Evolutionary conservation across 2,113 vertebrate species (phyloP).

Genomic region (Epinephelus moara): DNA sequence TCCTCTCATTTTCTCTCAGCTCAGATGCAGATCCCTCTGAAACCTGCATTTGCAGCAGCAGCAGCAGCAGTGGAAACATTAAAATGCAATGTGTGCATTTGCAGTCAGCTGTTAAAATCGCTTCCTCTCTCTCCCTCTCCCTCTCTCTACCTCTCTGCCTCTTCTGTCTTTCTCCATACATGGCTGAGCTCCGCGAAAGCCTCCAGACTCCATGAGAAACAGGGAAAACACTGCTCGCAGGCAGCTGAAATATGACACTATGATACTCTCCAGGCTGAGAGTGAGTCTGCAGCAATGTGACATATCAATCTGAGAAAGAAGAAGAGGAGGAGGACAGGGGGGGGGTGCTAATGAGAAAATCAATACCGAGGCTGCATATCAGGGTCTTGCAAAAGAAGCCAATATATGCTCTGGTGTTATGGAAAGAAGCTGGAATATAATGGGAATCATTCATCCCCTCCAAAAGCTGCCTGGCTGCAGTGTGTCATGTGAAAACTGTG

Average conservation of each 20-base stretch:
- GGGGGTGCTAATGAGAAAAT: slow-evolving; percentile 58
- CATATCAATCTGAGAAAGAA: slow-evolving; percentile 62
- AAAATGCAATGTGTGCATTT: slow-evolving; percentile 52
- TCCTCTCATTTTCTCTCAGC: neutral
- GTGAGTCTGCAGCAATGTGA: slow-evolving; percentile 67
- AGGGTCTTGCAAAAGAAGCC: slow-evolving; percentile 22
- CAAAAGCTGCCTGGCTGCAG: slow-evolving; percentile 37
- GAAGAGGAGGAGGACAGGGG: neutral
- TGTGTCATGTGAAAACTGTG: slow-evolving; percentile 56
- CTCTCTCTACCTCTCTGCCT: neutral
- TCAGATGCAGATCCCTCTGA: slow-evolving; percentile 17
- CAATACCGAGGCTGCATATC: slow-evolving; percentile 55
- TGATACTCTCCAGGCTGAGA: slow-evolving; percentile 50
- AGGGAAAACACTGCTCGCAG: slow-evolving; percentile 27
- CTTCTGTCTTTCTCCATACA: slow-evolving; percentile 57
- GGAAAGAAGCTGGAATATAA: slow-evolving; percentile 25
- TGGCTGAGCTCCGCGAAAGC: slow-evolving; percentile 50
- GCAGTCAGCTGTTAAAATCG: slow-evolving; percentile 59
- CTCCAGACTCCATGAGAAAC: slow-evolving; percentile 44
- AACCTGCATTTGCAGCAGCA: neutral
- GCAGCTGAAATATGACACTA: slow-evolving; percentile 74
- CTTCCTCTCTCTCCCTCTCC: slow-evolving; percentile 34
- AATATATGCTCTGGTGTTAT: neutral
- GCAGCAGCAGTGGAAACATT: slow-evolving; percentile 42
- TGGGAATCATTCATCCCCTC: slow-evolving; percentile 30